phyloP scores from a whole-genome alignment of 1,140 invertebrate genomes.

The Coenobita brevimanus region DNA sequence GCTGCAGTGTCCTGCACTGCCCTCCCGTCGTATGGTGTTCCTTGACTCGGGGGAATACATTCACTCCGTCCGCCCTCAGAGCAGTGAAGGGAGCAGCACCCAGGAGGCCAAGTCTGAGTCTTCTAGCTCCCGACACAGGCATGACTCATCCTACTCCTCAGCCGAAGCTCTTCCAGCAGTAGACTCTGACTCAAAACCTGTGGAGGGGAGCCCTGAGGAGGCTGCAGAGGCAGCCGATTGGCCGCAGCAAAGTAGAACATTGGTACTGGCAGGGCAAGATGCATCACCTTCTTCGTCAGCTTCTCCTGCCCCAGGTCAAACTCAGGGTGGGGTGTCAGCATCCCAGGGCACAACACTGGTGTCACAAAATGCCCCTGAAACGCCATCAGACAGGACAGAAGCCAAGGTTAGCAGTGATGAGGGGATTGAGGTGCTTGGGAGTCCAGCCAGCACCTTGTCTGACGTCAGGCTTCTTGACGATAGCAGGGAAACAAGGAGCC shows the following conservation, averaged over 20 bases:
- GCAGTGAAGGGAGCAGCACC: background rate
- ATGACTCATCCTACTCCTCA: background rate
- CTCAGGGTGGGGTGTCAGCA: background rate
- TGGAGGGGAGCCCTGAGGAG: too few species aligned
- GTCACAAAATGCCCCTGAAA: constrained; percentile 2
- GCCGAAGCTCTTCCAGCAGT: too few species aligned
- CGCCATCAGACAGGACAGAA: constrained; percentile 13
- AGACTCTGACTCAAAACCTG: too few species aligned
- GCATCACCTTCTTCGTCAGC: background rate
- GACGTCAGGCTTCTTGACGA: background rate
- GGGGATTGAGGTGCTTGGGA: constrained; percentile 30
- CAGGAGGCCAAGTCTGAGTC: background rate
- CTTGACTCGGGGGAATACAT: constrained; percentile 47
- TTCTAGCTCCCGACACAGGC: background rate
- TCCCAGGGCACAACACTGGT: background rate
- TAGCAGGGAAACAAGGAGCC: background rate
- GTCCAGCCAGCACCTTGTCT: constrained; percentile 5
- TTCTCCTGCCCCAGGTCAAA: background rate
- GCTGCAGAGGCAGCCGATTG: too few species aligned
- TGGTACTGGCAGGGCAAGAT: too few species aligned
- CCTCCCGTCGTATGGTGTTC: constrained; percentile 32
- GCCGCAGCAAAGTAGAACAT: too few species aligned
- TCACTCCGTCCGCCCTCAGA: constrained; percentile 21
- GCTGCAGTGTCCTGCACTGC: constrained; percentile 48
- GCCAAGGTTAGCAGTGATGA: constrained; percentile 42